Conservation (phyloP, 2,113 vertebrate species). For the Gymnobelideus leadbeateri region DNA sequence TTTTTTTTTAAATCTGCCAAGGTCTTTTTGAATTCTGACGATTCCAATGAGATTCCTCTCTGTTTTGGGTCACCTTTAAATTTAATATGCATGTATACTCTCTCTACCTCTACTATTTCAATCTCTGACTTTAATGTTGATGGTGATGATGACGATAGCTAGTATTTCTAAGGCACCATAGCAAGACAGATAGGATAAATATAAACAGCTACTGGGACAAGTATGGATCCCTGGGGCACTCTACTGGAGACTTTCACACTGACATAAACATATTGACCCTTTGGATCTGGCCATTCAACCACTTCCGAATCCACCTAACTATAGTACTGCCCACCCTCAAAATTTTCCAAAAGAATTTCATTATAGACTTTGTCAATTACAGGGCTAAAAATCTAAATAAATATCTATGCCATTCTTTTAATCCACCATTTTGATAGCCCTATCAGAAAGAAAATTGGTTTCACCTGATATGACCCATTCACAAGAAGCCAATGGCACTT, state of each 20-base stretch:
- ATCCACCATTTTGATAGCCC: background rate
- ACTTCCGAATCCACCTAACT: background rate
- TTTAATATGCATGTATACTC: background rate
- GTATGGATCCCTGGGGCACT: background rate
- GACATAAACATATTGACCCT: background rate
- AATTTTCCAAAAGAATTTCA: background rate
- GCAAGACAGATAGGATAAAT: background rate
- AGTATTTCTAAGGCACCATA: background rate
- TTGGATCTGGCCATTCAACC: background rate
- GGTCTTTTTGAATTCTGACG: background rate
- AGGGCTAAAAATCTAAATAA: background rate
- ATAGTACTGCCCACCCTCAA: background rate
- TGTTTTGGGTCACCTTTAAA: background rate
- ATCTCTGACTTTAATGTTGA: background rate
- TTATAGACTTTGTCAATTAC: background rate
- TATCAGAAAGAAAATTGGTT: background rate
- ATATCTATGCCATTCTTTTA: background rate
- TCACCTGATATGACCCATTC: background rate
- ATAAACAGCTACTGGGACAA: background rate
- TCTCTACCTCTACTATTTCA: background rate
- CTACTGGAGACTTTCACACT: background rate
- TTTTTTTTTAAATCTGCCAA: background rate
- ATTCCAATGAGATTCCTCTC: background rate
- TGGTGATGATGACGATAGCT: background rate
- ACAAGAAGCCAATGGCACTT: background rate